Evolutionary conservation across 1,140 invertebrate genomes (phyloP).

Genomic region (Dendroctonus ponderosae): DNA sequence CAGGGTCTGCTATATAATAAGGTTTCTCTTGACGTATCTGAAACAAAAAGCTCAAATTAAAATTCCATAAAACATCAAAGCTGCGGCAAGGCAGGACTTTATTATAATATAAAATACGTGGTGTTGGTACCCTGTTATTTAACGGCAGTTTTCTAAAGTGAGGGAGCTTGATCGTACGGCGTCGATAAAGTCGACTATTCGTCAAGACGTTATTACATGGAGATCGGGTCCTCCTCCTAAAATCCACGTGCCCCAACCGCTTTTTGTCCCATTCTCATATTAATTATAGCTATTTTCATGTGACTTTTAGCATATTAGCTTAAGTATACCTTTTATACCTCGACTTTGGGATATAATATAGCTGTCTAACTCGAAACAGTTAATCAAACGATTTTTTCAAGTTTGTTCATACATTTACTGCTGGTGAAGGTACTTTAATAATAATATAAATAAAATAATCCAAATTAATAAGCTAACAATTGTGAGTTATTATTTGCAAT

Average conservation of each 20-base stretch:
- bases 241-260: slow-evolving; percentile 45
- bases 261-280: slow-evolving; percentile 45
- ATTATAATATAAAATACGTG: slow-evolving; percentile 31
- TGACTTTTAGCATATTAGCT: no score
- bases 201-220: slow-evolving; percentile 47
- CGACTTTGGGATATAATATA: no score
- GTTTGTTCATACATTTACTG: no score
- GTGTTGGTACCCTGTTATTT: slow-evolving; percentile 37
- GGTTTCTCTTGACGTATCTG: slow-evolving; percentile 98
- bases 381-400: no score
- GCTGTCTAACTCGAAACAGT: no score
- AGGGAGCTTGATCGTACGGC: slow-evolving; percentile 42
- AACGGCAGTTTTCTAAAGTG: slow-evolving; percentile 38
- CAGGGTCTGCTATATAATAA: slow-evolving; percentile 96
- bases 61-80: not conserved
- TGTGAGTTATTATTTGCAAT: no score
- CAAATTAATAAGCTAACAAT: no score
- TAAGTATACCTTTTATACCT: no score
- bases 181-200: slow-evolving; percentile 41
- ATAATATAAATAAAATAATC: no score
- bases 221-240: slow-evolving; percentile 43
- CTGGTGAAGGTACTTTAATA: no score
- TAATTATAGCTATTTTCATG: slow-evolving; percentile 46
- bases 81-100: slow-evolving; percentile 10
- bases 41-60: slow-evolving; percentile 56